phyloP scores from a whole-genome alignment of 1,140 invertebrate genomes.

The Drosophila gunungcola region DNA sequence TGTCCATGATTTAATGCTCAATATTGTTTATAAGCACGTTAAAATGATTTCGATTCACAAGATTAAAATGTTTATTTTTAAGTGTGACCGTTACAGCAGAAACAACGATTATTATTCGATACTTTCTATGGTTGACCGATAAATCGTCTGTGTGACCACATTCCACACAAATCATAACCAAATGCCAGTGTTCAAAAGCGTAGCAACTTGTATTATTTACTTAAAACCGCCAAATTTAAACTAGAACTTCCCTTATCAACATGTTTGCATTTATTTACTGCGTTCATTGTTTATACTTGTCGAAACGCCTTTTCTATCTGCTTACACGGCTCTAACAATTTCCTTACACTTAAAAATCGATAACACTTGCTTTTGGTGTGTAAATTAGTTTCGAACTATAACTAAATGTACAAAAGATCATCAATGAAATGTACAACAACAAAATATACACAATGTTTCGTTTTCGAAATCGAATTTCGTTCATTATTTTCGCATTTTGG shows the following conservation, averaged over 20 bases:
- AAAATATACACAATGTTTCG: slow-evolving; percentile 60
- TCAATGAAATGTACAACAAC: slow-evolving; percentile 63
- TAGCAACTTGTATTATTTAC: too few species aligned
- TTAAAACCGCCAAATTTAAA: slow-evolving; percentile 8
- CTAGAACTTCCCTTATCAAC: slow-evolving; percentile 72
- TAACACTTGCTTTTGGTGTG: slow-evolving; percentile 54
- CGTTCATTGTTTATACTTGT: slow-evolving; percentile 50
- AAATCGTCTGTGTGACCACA: too few species aligned
- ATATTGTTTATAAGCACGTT: slow-evolving; percentile 1
- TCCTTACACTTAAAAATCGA: slow-evolving; percentile 60
- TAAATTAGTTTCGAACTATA: slow-evolving; percentile 52
- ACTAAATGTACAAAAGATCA: slow-evolving; percentile 45
- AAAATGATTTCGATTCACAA: background rate
- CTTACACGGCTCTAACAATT: slow-evolving; percentile 55
- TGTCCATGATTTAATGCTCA: slow-evolving; percentile 1
- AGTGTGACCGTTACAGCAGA: background rate
- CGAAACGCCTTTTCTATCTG: slow-evolving; percentile 40
- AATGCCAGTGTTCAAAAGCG: background rate
- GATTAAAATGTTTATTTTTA: background rate
- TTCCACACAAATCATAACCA: too few species aligned
- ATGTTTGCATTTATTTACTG: slow-evolving; percentile 49
- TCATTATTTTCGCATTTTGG: slow-evolving; percentile 28
- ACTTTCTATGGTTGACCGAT: too few species aligned
- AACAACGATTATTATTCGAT: too few species aligned
- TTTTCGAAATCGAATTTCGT: slow-evolving; percentile 11